Evolutionary conservation across 92 coral and sea anemone genomes (phyloP).

Genomic region (Palythoa caribaeorum): DNA sequence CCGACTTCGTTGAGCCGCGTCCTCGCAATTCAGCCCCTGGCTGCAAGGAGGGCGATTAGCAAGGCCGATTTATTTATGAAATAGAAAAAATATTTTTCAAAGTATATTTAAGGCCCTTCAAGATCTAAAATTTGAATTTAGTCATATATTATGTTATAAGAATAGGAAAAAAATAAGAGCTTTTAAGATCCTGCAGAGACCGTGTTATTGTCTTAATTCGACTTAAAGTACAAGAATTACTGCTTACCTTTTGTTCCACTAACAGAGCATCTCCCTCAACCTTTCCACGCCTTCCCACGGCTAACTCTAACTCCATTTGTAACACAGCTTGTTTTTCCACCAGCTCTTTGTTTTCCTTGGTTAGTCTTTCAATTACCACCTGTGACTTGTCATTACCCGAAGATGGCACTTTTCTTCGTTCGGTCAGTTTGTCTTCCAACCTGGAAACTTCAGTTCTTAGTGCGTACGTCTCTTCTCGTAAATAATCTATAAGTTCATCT

Average conservation of each 20-base stretch:
- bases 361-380: not conserved
- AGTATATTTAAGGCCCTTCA: too few relatives aligned
- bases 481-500: slow-evolving; percentile 37
- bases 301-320: slow-evolving; percentile 27
- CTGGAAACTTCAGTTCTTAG: slow-evolving; percentile 24
- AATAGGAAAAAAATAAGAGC: too few relatives aligned
- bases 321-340: slow-evolving; percentile 23
- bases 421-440: not conserved
- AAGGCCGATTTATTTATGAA: too few relatives aligned
- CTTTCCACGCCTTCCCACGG: not conserved
- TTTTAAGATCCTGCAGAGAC: too few relatives aligned
- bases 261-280: not conserved
- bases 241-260: not conserved
- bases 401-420: not conserved
- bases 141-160: too few relatives aligned
- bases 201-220: too few relatives aligned
- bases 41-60: too few relatives aligned
- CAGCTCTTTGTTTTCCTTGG: slow-evolving; percentile 12
- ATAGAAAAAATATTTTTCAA: too few relatives aligned
- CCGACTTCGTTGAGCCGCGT: too few relatives aligned
- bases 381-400: not conserved
- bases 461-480: slow-evolving; percentile 30
- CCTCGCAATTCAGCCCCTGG: too few relatives aligned
- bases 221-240: too few relatives aligned
- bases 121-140: too few relatives aligned